phyloP scores from a whole-genome alignment of 2,888 invertebrate genomes.

The Noctua fimbriata region DNA sequence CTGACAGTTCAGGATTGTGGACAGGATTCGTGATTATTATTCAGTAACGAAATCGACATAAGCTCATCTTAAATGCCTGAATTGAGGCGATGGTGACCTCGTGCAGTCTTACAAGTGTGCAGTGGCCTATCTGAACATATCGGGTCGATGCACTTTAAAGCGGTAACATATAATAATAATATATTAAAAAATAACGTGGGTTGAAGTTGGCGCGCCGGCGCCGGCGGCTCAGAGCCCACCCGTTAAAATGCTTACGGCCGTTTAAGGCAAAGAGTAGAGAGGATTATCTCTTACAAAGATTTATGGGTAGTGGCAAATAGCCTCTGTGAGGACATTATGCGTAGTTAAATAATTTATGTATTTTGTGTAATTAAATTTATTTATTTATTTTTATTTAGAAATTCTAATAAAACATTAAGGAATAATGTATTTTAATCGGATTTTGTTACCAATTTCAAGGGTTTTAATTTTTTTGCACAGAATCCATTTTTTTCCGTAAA shows the following conservation, averaged over 20 bases:
- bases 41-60: too few species aligned
- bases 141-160: constrained; percentile 8
- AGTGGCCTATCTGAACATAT: constrained; percentile 54
- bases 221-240: constrained; percentile 60
- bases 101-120: neutral
- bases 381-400: too few species aligned
- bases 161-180: constrained; percentile 42
- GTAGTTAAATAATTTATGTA: neutral
- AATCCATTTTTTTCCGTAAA: too few species aligned
- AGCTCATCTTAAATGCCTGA: neutral
- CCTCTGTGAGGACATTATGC: constrained; percentile 18
- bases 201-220: constrained; percentile 71
- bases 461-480: too few species aligned
- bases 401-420: too few species aligned
- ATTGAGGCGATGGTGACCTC: neutral
- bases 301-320: neutral
- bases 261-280: constrained; percentile 54
- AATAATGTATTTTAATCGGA: too few species aligned
- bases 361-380: neutral
- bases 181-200: constrained; percentile 73
- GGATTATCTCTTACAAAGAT: neutral
- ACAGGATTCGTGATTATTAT: too few species aligned
- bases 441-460: too few species aligned
- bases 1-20: too few species aligned
- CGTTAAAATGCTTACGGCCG: constrained; percentile 64